phyloP scores from a whole-genome alignment of 2,888 invertebrate genomes.

The Entomobrya multifasciata region DNA sequence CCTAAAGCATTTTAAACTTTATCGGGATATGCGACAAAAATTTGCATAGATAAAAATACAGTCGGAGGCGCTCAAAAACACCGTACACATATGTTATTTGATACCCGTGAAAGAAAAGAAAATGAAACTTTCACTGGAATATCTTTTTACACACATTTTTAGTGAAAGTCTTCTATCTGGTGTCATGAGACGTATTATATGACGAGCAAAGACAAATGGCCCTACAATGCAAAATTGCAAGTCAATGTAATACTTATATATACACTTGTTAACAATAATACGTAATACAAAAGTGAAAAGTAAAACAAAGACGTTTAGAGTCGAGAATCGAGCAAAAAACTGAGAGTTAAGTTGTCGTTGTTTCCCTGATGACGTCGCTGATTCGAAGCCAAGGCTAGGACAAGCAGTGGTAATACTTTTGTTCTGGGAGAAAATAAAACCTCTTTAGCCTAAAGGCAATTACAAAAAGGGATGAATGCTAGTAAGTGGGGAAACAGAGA shows the following conservation, averaged over 20 bases:
- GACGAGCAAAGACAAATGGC: too few relatives aligned
- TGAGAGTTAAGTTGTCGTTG: conserved; percentile 8
- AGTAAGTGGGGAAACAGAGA: background rate
- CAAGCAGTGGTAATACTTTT: background rate
- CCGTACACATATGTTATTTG: too few relatives aligned
- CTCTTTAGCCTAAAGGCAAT: conserved; percentile 33
- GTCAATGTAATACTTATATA: background rate
- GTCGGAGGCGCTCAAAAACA: too few relatives aligned
- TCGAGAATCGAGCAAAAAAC: conserved; percentile 15
- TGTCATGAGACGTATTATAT: background rate
- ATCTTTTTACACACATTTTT: too few relatives aligned
- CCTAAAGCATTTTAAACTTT: too few relatives aligned
- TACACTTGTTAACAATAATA: background rate
- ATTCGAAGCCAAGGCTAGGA: background rate
- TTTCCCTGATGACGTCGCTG: conserved; percentile 11
- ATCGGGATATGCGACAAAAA: too few relatives aligned
- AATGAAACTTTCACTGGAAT: too few relatives aligned
- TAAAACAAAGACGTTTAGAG: conserved; percentile 57
- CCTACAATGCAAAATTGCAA: background rate
- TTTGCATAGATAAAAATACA: too few relatives aligned
- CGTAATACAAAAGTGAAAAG: conserved; percentile 51
- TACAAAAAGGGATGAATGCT: conserved; percentile 5
- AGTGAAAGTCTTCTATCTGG: too few relatives aligned
- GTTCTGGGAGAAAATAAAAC: background rate
- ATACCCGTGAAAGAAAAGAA: too few relatives aligned